A percentile compares a stretch with the other conserved stretches of the same genome.
These are phyloP conservation scores for Myodes glareolus DNA, from an alignment of 2,113 vertebrate genomes.

Conservation along the genomic window DNA sequence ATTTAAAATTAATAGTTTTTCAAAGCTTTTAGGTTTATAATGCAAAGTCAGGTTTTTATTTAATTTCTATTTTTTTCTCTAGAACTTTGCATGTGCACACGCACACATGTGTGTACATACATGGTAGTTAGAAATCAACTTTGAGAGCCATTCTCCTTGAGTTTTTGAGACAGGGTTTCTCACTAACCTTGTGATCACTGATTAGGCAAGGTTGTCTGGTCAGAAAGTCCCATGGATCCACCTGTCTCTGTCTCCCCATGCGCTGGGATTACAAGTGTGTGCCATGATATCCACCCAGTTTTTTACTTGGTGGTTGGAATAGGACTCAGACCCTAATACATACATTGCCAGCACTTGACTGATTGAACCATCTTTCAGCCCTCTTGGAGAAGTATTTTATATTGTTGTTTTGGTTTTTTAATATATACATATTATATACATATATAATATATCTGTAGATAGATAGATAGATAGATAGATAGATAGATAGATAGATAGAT, in stretches of 20 bases:
- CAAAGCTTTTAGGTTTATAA: conserved; percentile 44
- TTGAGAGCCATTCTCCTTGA: not conserved
- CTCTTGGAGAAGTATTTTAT: not conserved
- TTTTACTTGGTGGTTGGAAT: not conserved
- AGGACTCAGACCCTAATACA: not conserved
- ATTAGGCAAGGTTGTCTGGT: not conserved
- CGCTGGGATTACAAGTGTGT: not conserved
- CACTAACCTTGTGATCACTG: not conserved
- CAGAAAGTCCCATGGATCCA: not conserved
- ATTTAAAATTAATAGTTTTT: conserved; percentile 60
- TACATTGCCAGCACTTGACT: not conserved
- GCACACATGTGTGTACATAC: not conserved
- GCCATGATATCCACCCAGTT: not conserved
- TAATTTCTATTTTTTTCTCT: not conserved
- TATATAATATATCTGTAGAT: not conserved
- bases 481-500: not conserved
- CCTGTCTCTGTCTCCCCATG: not conserved
- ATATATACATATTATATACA: not conserved
- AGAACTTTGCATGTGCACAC: not conserved
- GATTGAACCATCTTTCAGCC: not conserved
- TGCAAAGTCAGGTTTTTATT: conserved; percentile 49
- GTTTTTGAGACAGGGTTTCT: not conserved
- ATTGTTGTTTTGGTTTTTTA: not conserved
- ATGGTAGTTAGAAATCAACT: not conserved
- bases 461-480: not conserved